Base-by-base conservation (phyloP, 2,888 invertebrate genomes). In the Lithophane leautieri region DNA sequence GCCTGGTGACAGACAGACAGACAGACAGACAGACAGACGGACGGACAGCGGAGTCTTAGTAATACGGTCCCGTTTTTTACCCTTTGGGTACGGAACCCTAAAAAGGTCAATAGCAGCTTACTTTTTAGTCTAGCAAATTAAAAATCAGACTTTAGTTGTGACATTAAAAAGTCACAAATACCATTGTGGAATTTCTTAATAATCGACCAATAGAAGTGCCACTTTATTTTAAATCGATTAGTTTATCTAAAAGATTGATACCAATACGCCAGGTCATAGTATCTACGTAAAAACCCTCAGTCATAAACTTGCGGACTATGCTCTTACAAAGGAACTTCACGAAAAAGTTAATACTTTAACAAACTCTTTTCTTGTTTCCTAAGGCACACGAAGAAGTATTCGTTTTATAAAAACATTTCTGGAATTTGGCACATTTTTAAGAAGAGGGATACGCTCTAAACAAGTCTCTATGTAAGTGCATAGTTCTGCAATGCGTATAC, bases 391-490 rank as follows among this genome's bases (percentile, higher is more conserved):
- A 93, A 93, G 88, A 95, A 92, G 86, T 94, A 95, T 88, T 91
- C 93, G 73, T 96, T 95, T 90, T 95, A 95, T 93, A 96, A 95
- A 95, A 95, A 96, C 89, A 85, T 95, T 75, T 95, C 96, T 66
- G 95, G 95, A 73, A 95, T 95, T 89, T 96, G 96, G 95, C 93
- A 95, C 90, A 95, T 96, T 78, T 96, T 96, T 94, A 95, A 95
- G 91, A 93, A 88, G 91, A 94, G 91, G 89, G 91, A 93, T 62
- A 78, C 89, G 8, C 79, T 90, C 70, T 89, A 86, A 50, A 79
- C 72, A 61, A 61, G 25, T 6, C 70, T 54, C 88, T 89, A 91
- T 93, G 96, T 96, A 94, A 96, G 96, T 96, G 96, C 96, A 96
- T 96, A 94, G 96, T 96, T 96, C 96, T 96, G 96, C 96, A 95